A percentile compares a stretch with the other conserved stretches of the same genome.
phyloP scores from a whole-genome alignment of 1,140 invertebrate species.

The Euschistus heros region DNA sequence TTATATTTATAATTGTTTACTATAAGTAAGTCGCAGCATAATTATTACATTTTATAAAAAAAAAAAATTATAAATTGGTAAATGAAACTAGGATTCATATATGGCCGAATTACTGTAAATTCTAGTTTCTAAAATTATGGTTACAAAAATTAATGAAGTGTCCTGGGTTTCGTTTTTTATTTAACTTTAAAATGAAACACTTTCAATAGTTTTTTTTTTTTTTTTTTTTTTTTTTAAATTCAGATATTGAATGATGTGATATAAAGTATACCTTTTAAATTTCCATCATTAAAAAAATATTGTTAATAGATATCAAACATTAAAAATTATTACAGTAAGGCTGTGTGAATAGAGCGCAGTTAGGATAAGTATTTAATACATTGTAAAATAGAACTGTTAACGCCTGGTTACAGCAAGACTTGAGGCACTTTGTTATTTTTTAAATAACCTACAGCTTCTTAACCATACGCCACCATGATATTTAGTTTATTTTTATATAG shows the following conservation, averaged over 20 bases:
- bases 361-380: background rate
- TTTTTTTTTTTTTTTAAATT: too few species aligned
- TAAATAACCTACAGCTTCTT: slow-evolving; percentile 11
- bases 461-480: slow-evolving; percentile 11
- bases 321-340: background rate
- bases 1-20: too few species aligned
- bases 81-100: too few species aligned
- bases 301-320: background rate
- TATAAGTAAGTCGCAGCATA: too few species aligned
- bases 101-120: too few species aligned
- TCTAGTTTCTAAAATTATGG: too few species aligned
- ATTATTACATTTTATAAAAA: too few species aligned
- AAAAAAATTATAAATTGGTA: too few species aligned
- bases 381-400: background rate
- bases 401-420: background rate
- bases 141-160: too few species aligned
- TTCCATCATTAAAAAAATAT: background rate
- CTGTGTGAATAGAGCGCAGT: background rate
- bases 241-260: background rate
- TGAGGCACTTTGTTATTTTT: background rate
- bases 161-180: too few species aligned
- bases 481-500: slow-evolving; percentile 2
- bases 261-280: background rate
- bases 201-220: too few species aligned
- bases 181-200: too few species aligned